Percentiles rank a stretch among this genome's conserved stretches.
These are phyloP conservation scores for Mareca strepera DNA, from an alignment of 2,797 vertebrate genomes.

Conservation along the genomic window DNA sequence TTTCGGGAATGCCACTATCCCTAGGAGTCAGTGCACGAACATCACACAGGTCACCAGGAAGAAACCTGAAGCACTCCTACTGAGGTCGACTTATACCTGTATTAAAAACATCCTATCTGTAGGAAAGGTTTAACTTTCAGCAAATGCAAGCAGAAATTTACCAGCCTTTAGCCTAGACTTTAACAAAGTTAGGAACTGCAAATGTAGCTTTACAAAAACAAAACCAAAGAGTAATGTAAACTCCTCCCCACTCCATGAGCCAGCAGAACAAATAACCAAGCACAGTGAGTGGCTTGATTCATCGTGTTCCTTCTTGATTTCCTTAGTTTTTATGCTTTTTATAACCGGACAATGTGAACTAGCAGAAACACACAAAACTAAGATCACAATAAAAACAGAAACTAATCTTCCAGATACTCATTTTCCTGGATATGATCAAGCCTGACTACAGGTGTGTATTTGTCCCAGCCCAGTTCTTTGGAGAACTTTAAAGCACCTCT, in stretches of 20 bases:
- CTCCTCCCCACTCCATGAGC: neutral
- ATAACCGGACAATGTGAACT: neutral
- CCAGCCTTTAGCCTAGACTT: neutral
- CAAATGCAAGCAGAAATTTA: neutral
- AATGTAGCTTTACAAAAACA: neutral
- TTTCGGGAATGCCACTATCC: neutral
- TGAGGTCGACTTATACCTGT: neutral
- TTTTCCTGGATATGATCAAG: neutral
- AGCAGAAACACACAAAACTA: neutral
- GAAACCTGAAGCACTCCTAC: neutral
- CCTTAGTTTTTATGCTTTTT: neutral
- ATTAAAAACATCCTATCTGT: neutral
- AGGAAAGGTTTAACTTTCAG: neutral
- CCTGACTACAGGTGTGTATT: accelerated
- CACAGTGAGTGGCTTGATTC: neutral
- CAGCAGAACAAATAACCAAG: neutral
- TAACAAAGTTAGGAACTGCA: neutral
- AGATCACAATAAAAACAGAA: neutral
- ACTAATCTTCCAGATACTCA: neutral
- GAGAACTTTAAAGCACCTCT: neutral
- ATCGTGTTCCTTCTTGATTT: neutral
- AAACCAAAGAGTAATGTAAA: neutral
- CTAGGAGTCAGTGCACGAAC: neutral
- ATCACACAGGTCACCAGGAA: neutral
- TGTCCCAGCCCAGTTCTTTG: neutral